A percentile compares a stretch with the other conserved stretches of the same genome.
phyloP scores from a whole-genome alignment of 2,797 vertebrate species.

The Numenius phaeopus region DNA sequence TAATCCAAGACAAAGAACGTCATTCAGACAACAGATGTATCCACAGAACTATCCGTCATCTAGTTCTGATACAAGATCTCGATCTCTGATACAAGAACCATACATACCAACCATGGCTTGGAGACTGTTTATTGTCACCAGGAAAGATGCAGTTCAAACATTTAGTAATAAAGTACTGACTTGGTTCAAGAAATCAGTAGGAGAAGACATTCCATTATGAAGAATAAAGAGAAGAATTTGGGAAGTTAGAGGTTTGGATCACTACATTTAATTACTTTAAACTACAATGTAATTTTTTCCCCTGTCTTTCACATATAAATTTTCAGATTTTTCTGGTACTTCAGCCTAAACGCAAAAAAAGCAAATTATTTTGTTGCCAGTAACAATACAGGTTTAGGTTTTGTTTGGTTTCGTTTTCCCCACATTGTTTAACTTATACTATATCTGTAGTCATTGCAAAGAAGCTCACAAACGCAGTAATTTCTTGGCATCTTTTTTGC shows the following conservation, averaged over 20 bases:
- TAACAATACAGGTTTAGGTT: not conserved
- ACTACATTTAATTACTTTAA: not conserved
- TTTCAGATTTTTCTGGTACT: not conserved
- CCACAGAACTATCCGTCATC: not conserved
- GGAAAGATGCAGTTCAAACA: not conserved
- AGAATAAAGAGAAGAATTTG: not conserved
- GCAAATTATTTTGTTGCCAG: not conserved
- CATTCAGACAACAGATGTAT: not conserved
- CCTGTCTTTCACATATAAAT: not conserved
- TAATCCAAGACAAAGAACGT: not conserved
- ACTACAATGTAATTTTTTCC: rapidly evolving
- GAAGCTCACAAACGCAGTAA: not conserved
- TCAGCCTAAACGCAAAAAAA: not conserved
- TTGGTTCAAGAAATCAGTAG: not conserved
- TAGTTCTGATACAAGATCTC: not conserved
- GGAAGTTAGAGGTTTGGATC: not conserved
- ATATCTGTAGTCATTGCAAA: not conserved
- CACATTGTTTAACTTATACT: not conserved
- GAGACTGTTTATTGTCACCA: not conserved
- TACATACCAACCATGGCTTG: rapidly evolving
- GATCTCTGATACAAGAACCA: not conserved
- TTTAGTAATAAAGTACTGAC: not conserved
- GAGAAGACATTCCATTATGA: not conserved
- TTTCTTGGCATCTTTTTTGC: not conserved
- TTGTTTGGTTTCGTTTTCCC: not conserved